Base-by-base conservation (phyloP, 2,888 invertebrate genomes). In the Mamestra brassicae region DNA sequence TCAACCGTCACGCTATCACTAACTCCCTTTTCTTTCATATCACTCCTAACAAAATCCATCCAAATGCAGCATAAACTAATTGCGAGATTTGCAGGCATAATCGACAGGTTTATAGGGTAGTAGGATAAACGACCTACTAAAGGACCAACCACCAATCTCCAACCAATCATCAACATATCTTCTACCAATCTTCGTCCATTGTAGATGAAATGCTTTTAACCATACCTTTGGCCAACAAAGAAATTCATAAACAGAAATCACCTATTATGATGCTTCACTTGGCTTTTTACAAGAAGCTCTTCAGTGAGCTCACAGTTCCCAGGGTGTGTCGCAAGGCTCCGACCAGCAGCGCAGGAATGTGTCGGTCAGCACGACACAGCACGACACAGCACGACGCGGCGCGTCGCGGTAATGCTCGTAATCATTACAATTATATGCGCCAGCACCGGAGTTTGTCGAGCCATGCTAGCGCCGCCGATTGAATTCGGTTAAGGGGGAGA, bases 361-460 rank as follows among this genome's bases (percentile, higher is more conserved):
- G 87, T 81, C 84, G 71, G 86, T 87, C 88, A 87, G 84, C 84
- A 80, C 79, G 82, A 68, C 45, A 71, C 45, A 13, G 50, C 26
- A 11, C 79, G 82, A 68, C 45, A 71, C 26, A 26, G 26, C 26
- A 26, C 79, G 82, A 68, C 34, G 80, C 57, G 13, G 55, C 26
- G 8, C n/a, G 10, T 6, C 15, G 67, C 76, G 63, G 74, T 86
- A 86, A 86, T 85, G 82, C 77, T 74, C 80, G 75, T 75, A 83
- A 87, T 87, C 69, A 85, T 85, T 67, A 85, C 88, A 85, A 87
- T 87, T 87, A 87, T 76, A 84, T 80, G 85, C 83, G 80, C 78
- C 67, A 47, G 85, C 85, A 78, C 78, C 74, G 74, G 81, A 74
- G 71, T 83, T 81, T 71, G 77, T 78, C 60, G 61, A 76, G 74